These are phyloP conservation scores for Eclectus roratus DNA, from an alignment of 2,113 vertebrate species.

Conservation along the genomic window DNA sequence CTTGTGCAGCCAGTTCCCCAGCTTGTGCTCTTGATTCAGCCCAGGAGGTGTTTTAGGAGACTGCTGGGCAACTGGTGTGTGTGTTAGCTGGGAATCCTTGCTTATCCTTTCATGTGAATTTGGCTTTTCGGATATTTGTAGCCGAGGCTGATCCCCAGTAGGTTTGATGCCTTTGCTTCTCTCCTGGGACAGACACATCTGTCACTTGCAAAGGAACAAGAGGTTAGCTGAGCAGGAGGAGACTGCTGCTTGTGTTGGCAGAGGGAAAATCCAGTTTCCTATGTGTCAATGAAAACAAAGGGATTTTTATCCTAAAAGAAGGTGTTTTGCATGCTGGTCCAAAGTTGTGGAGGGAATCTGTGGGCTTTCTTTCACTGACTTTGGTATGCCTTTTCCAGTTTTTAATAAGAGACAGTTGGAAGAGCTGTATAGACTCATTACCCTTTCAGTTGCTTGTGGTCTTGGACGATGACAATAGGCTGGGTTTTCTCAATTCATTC, in stretches of 20 bases:
- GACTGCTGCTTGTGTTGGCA: not conserved
- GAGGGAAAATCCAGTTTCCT: not conserved
- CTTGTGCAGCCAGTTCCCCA: not conserved
- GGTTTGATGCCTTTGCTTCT: not conserved
- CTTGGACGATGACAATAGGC: conserved; percentile 21
- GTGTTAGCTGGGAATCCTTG: not conserved
- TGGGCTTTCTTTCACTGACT: not conserved
- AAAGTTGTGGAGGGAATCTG: not conserved
- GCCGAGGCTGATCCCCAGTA: not conserved
- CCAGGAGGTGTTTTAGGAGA: not conserved
- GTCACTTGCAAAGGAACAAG: fast-evolving
- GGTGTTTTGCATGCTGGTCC: not conserved
- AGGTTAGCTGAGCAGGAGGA: not conserved
- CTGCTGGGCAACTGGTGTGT: not conserved
- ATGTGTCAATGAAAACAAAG: fast-evolving
- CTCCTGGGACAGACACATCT: not conserved
- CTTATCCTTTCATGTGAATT: not conserved
- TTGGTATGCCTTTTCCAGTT: not conserved
- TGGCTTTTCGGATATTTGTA: not conserved
- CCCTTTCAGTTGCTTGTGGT: not conserved
- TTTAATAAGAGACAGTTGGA: conserved; percentile 17
- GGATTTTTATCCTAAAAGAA: not conserved
- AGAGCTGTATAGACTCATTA: not conserved
- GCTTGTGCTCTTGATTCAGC: not conserved
- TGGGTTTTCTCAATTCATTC: not conserved